Conservation (phyloP, 2,113 vertebrate genomes). For the Struthidea cinerea region DNA sequence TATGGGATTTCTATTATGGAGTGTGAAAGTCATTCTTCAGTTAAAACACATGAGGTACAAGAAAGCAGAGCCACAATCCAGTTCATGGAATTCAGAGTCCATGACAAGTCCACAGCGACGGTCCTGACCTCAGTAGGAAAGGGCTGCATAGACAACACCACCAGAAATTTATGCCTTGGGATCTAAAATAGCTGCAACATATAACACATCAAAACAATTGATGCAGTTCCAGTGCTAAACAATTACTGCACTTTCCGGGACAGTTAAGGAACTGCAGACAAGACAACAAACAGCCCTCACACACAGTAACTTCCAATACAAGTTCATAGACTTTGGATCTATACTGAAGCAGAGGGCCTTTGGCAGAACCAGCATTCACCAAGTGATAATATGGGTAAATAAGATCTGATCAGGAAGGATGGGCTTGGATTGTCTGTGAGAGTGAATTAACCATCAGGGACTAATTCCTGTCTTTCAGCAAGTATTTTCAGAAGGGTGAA, state of each 20-base stretch:
- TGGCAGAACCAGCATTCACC: neutral
- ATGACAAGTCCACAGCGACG: neutral
- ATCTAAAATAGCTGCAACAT: neutral
- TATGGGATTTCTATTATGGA: conserved; percentile 46
- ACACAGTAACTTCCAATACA: accelerated
- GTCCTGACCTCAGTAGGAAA: neutral
- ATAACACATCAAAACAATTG: neutral
- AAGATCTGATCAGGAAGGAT: neutral
- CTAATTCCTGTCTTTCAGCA: neutral
- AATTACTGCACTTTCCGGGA: neutral
- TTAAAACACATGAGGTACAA: conserved; percentile 20
- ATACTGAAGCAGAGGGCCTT: neutral
- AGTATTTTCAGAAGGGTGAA: neutral
- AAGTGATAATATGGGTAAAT: neutral
- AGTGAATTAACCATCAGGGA: conserved; percentile 13
- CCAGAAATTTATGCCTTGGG: neutral
- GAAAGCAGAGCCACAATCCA: neutral
- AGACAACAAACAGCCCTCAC: neutral
- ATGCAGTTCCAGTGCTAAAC: neutral
- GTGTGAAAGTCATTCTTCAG: conserved; percentile 11
- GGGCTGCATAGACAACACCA: neutral
- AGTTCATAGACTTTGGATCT: neutral
- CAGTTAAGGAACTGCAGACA: neutral
- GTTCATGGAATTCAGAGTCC: neutral
- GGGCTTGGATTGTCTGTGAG: neutral